phyloP scores from a whole-genome alignment of 1,140 invertebrate species.

The Drosophila nebulosa region DNA sequence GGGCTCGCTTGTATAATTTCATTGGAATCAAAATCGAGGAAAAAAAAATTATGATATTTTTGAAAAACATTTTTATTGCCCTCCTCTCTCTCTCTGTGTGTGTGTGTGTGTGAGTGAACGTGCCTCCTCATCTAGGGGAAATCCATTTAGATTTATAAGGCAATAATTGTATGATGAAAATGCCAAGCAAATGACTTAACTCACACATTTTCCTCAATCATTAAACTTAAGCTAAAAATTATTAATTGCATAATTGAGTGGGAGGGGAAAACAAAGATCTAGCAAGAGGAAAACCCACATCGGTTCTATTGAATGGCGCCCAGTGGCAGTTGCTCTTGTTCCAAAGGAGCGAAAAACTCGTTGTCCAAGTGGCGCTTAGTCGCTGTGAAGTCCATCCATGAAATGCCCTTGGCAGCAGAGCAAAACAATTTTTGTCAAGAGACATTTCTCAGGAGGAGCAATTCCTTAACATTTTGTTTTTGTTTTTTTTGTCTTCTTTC shows the following conservation, averaged over 20 bases:
- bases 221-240: neutral
- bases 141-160: neutral
- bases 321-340: neutral
- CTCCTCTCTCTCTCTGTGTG: neutral
- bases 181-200: neutral
- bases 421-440: constrained; percentile 38
- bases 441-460: constrained; percentile 52
- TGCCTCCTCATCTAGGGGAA: constrained; percentile 12
- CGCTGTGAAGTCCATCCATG: neutral
- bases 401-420: neutral
- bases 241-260: neutral
- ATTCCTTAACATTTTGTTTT: constrained; percentile 46
- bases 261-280: too few species aligned
- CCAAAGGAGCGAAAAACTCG: constrained; percentile 27
- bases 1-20: constrained; percentile 32
- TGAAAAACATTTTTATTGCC: constrained; percentile 67
- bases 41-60: constrained; percentile 79
- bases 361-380: constrained; percentile 74
- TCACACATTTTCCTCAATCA: neutral
- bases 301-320: constrained; percentile 63
- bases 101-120: constrained; percentile 25
- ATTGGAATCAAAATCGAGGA: constrained; percentile 34
- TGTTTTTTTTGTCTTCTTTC: neutral
- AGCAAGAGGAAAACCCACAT: too few species aligned
- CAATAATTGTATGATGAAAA: neutral